phyloP scores from a whole-genome alignment of 2,113 vertebrate species.

The Ctenodactylus gundi region DNA sequence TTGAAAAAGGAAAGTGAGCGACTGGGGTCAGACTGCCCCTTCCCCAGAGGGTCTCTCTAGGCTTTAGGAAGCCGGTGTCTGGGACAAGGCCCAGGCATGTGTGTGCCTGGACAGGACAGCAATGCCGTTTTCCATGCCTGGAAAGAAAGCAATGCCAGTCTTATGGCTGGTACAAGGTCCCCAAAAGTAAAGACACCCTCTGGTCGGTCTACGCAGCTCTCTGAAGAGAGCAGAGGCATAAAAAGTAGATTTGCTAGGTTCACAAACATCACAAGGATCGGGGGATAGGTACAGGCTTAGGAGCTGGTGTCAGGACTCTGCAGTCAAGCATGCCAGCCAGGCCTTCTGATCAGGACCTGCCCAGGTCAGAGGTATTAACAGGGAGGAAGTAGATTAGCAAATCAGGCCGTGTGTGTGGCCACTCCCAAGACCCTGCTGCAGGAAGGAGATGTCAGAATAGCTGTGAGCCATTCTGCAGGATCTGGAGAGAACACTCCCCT shows the following conservation, averaged over 20 bases:
- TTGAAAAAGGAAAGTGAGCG: constrained; percentile 64
- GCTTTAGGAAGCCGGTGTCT: constrained; percentile 72
- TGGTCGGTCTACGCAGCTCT: constrained; percentile 46
- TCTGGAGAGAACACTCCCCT: constrained; percentile 63
- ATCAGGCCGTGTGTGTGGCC: background rate
- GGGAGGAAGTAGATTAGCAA: background rate
- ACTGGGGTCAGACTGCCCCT: constrained; percentile 77
- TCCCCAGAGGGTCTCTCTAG: constrained; percentile 73
- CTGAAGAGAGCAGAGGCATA: background rate
- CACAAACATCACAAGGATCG: background rate
- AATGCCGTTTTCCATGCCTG: constrained; percentile 69
- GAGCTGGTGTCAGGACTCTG: constrained; percentile 32
- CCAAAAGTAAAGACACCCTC: constrained; percentile 63
- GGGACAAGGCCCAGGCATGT: constrained; percentile 72
- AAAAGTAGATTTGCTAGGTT: constrained; percentile 62
- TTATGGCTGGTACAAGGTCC: constrained; percentile 66
- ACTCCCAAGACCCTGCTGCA: constrained; percentile 68
- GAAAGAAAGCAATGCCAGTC: constrained; percentile 73
- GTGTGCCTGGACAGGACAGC: constrained; percentile 73
- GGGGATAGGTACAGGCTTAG: background rate
- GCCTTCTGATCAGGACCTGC: background rate
- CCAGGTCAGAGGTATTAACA: background rate
- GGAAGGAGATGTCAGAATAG: constrained; percentile 40
- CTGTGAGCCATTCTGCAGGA: constrained; percentile 50
- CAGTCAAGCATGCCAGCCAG: background rate